Evolutionary conservation across 2,113 vertebrate species (phyloP).

Genomic region (Cavia porcellus): DNA sequence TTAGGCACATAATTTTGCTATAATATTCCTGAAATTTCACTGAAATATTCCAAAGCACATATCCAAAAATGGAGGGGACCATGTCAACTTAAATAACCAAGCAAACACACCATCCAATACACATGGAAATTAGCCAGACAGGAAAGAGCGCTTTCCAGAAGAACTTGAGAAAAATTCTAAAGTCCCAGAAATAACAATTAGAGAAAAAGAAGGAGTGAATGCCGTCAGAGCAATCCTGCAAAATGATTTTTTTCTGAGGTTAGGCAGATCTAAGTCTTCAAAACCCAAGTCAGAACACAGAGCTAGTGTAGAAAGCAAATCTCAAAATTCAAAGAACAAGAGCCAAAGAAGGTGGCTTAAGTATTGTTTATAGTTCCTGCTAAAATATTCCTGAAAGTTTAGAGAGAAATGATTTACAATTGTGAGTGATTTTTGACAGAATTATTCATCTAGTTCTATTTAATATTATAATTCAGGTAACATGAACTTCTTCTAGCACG

Average conservation of each 20-base stretch:
- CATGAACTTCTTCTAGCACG: not conserved
- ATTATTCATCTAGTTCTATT: not conserved
- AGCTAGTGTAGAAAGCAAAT: not conserved
- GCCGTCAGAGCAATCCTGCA: no score
- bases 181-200: not conserved
- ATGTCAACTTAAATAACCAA: not conserved
- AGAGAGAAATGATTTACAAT: not conserved
- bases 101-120: not conserved
- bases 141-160: not conserved
- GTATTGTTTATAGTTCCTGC: not conserved
- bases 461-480: not conserved
- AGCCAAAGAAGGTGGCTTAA: not conserved
- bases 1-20: not conserved
- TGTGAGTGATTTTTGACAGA: not conserved
- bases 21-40: not conserved
- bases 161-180: not conserved
- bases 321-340: not conserved
- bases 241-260: not conserved
- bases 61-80: not conserved
- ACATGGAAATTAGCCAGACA: not conserved
- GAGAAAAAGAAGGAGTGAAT: not conserved
- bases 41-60: not conserved
- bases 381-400: not conserved
- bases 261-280: not conserved
- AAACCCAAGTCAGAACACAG: not conserved